Conservation (phyloP, 2,113 vertebrate species). For the Phaethon lepturus region DNA sequence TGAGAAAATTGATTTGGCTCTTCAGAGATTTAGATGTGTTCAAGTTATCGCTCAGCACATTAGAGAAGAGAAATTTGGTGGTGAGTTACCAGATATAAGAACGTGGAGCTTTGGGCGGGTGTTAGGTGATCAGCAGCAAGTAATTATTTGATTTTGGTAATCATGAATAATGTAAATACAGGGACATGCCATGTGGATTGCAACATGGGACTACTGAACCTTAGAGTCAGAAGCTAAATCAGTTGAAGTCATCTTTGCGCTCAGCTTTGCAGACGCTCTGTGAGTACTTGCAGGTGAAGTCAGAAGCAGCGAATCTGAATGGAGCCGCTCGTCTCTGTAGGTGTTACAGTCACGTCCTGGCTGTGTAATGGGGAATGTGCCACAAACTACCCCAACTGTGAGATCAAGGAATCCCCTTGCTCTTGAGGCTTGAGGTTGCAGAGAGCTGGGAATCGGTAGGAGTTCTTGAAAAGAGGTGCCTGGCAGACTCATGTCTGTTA, state of each 20-base stretch:
- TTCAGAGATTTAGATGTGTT: not conserved
- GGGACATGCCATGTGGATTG: not conserved
- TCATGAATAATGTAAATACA: not conserved
- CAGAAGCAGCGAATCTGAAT: not conserved
- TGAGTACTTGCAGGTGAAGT: not conserved
- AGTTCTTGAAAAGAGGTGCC: not conserved
- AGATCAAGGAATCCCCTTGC: not conserved
- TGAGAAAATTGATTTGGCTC: slow-evolving; percentile 29
- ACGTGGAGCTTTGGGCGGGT: not conserved
- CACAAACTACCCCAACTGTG: not conserved
- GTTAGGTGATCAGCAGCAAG: not conserved
- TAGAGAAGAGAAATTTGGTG: not conserved
- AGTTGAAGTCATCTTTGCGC: not conserved
- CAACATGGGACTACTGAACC: fast-evolving
- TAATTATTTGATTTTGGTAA: not conserved
- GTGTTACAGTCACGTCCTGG: not conserved
- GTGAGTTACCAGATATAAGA: not conserved
- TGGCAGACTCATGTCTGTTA: not conserved
- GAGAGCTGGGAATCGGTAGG: not conserved
- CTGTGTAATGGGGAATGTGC: not conserved
- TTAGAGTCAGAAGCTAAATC: not conserved
- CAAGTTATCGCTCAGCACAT: not conserved
- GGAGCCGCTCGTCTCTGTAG: not conserved
- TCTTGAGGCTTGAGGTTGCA: fast-evolving
- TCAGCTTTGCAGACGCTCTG: not conserved